Base-by-base conservation (phyloP, 2,113 vertebrate genomes). In the Pollimyrus isidori region DNA sequence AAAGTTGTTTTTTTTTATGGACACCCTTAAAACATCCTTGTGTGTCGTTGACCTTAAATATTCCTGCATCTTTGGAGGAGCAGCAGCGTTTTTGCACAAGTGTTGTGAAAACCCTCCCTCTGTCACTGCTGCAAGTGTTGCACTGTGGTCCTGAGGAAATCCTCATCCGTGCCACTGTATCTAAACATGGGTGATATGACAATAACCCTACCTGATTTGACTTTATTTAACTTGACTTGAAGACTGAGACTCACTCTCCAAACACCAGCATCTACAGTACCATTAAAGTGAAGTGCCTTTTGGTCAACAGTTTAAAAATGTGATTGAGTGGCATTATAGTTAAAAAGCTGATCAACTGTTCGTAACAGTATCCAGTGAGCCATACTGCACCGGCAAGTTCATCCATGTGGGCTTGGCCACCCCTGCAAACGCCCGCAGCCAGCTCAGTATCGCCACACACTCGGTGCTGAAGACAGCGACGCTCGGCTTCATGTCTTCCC, bases 401-500 rank as follows among this genome's bases (percentile, higher is more conserved):
- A 94, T 95, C 94, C 92, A 92, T 92, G 65, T 92, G 93, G 94
- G 95, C 95, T 94, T 91, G 0, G 3, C 90, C 89, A 90, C 93
- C 90, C 50, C n/a, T n/a, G n/a, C 26, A 30, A 13, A 69, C 3
- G 62, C 62, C 73, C 89, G n/a, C 88, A 26, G 56, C 30, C 90
- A 91, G 82, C 91, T 94, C 94, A 94, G 94, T 97, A 91, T 94
- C 90, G 91, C 93, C 90, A 88, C 93, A 93, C 93, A 90, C 93
- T 92, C 91, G 92, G 93, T 92, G 92, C 94, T 92, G 93, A 94
- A 95, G 95, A 95, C 94, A 91, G 93, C 94, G 92, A 93, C 94
- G 92, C 93, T 91, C 95, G 93, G 94, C 94, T 95, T 97, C 95
- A 95, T 94, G 94, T 93, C 93, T 92, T 96, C 96, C 95, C 93